Percentiles rank a stretch among this genome's conserved stretches.
These are phyloP conservation scores for Alces alces DNA, from an alignment of 2,113 vertebrate genomes.

Conservation along the genomic window DNA sequence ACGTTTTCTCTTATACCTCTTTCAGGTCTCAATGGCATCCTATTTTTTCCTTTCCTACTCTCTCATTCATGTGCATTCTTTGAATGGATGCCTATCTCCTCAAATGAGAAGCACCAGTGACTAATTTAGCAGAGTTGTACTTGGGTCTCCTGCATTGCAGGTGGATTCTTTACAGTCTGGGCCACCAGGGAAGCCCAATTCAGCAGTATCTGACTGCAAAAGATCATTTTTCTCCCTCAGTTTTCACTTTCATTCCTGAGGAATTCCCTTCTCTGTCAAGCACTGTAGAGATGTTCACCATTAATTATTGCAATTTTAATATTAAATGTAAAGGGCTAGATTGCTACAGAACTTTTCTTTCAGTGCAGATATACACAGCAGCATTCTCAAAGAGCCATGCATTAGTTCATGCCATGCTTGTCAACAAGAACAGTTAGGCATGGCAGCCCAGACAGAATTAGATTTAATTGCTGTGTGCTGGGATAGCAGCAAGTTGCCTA, in stretches of 20 bases:
- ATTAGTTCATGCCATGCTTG: slow-evolving; percentile 42
- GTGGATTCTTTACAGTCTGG: not conserved
- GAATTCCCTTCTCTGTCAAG: slow-evolving; percentile 34
- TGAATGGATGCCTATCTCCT: not conserved
- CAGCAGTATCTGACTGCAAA: not conserved
- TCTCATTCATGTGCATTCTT: not conserved
- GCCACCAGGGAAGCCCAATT: not conserved
- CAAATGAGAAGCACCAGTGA: not conserved
- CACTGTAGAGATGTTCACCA: not conserved
- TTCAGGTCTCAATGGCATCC: not conserved
- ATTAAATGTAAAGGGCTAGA: not conserved
- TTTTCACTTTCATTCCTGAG: not conserved
- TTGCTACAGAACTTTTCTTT: slow-evolving; percentile 37
- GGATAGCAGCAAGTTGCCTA: not conserved
- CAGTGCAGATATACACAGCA: not conserved
- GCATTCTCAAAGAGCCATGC: not conserved
- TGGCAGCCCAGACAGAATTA: slow-evolving; percentile 32
- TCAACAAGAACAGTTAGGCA: slow-evolving; percentile 38
- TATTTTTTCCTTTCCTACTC: not conserved
- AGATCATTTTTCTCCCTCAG: not conserved
- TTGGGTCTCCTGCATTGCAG: not conserved
- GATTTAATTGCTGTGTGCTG: not conserved
- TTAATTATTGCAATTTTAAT: slow-evolving; percentile 25
- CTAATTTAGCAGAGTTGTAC: not conserved
- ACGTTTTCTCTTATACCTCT: not conserved